Evolutionary conservation across 2,888 invertebrate species (phyloP), one percentile per base, ranked within the genome.

Genomic region (Anticlea derivata): DNA sequence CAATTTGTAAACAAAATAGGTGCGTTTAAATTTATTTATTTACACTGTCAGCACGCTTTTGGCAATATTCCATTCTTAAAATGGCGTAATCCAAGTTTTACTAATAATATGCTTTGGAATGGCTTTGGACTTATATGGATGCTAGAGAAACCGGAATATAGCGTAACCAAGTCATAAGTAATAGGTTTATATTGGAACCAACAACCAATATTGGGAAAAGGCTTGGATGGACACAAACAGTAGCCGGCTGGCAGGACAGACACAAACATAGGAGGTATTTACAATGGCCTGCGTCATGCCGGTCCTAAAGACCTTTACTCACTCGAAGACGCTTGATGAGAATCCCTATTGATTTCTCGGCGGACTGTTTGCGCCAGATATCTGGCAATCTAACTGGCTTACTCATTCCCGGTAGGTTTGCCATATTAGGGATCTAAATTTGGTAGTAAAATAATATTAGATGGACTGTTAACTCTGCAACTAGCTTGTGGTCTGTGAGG

Each of bases 271-370:
- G 39, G 54, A 41, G 46, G 40, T 79, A 84, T 84, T 52, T 83
- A 83, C 81, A 84, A 65, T 69, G 69, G 55, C 46, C 50, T 44
- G 64, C 68, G 61, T 67, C 60, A 66, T 65, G 65, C 73, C 63
- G 49, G 63, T 60, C 60, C 63, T 63, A 62, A 44, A 47, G 63
- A 73, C 62, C 38, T 39, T 68, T 75, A 87, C 89, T 89, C 80
- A 87, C 89, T 77, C 80, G 78, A 30, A 89, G 73, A 34, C 79
- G 73, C 68, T 86, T 88, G 63, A 89, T 76, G 20, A 89, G 81
- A 49, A 86, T 76, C 59, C 88, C 88, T 75, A 89, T 65, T 35
- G 83, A 76, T 80, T 86, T 89, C 70, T 86, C 86, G 65, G 80
- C 69, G 50, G 85, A 80, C 64, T 86, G 86, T 76, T 73, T 81